These are phyloP conservation scores for Macrophya annulata DNA, from an alignment of 2,888 invertebrate species.

Conservation along the genomic window DNA sequence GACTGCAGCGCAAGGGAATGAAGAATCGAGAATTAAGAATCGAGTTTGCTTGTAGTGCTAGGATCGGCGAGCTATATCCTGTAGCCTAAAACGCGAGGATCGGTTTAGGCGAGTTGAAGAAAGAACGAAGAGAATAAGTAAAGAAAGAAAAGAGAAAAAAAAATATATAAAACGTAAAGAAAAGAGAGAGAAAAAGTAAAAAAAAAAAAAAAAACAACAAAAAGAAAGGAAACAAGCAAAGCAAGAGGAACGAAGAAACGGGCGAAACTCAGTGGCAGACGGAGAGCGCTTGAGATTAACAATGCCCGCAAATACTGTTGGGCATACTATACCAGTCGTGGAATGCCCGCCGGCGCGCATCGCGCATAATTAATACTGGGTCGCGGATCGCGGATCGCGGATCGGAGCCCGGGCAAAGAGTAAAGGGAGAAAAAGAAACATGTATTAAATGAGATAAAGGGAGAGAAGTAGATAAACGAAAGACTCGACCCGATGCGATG, in stretches of 20 bases:
- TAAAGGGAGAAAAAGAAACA: slow-evolving; percentile 61
- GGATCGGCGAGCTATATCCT: neutral
- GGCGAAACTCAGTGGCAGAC: slow-evolving; percentile 71
- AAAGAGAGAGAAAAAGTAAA: neutral
- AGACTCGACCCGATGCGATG: slow-evolving; percentile 71
- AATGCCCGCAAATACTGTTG: slow-evolving; percentile 77
- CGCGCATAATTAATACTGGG: slow-evolving; percentile 78
- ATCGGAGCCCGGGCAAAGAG: slow-evolving; percentile 58
- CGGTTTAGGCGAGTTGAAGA: slow-evolving; percentile 13
- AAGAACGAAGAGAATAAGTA: slow-evolving; percentile 11
- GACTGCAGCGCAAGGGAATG: neutral
- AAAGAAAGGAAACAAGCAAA: slow-evolving; percentile 13
- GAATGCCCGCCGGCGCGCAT: slow-evolving; percentile 77
- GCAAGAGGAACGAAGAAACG: slow-evolving; percentile 50
- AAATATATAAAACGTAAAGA: neutral
- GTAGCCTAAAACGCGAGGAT: neutral
- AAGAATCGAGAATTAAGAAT: neutral
- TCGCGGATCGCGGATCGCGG: slow-evolving; percentile 54
- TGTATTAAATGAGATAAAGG: slow-evolving; percentile 56
- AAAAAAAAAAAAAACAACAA: neutral
- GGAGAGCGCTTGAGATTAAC: slow-evolving; percentile 76
- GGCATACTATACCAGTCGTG: slow-evolving; percentile 71
- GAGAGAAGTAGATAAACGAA: slow-evolving; percentile 53
- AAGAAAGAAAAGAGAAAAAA: neutral
- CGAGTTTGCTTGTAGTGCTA: neutral